Base-by-base conservation (phyloP, 2,888 invertebrate genomes). In the Andrena hattorfiana region DNA sequence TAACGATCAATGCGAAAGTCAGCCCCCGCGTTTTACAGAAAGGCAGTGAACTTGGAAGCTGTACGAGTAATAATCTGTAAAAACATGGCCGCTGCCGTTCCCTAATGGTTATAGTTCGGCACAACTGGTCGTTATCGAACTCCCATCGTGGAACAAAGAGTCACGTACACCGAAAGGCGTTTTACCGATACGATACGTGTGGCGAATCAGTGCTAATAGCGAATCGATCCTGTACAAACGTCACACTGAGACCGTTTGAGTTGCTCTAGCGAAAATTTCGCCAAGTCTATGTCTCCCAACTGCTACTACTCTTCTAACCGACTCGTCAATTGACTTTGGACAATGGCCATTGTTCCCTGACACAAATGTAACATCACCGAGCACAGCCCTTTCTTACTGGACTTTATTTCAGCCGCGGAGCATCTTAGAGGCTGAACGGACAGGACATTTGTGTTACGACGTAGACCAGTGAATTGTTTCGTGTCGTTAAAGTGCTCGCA, bases 111-210 rank as follows among this genome's bases (percentile, higher is more conserved):
- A 8, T 20, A 30, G 51, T 68, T 54, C 13, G 30, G 20, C 6
- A 23, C 56, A 56, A 56, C 56, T 7, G 23, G 51, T 32, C n/a
- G 54, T 51, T 67, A 51, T 28, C n/a, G 20, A 67, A 54, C 20
- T 54, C 3, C 30, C 32, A 8, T 7, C 30, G 32, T 62, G 30
- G n/a, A 62, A 62, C 32, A 62, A 62, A 62, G 62, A 32, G 62
- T 62, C 62, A 32, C 32, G n/a, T n/a, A 62, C 62, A 8, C 16
- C 32, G 62, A 26, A n/a, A 16, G 32, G 30, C 56, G n/a, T 3
- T 32, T 32, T 32, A 42, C 59, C 67, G 60, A 74, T 30, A 75
- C 63, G 68, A 80, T 77, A 86, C 80, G 80, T 80, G 84, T 28
- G 20, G 70, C 59, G 77, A 77, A 80, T 85, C 49, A 42, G 62